Evolutionary conservation across 2,113 vertebrate genomes (phyloP), one percentile per base, ranked within the genome.

Genomic region (Chaetura pelagica): DNA sequence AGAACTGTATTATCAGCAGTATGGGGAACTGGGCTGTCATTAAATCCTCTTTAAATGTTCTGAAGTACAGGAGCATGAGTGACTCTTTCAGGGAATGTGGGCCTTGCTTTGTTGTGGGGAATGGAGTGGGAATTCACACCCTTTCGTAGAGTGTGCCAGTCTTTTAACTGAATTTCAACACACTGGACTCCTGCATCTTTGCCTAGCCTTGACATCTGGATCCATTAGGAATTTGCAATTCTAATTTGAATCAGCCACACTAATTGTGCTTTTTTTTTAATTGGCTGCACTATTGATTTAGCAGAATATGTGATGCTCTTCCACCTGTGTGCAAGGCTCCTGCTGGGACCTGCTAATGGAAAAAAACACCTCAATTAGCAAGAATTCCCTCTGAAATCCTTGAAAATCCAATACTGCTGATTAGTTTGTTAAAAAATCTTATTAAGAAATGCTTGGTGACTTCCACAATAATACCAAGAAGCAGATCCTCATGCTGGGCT

Each of bases 381-480:
- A 96, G 82, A 96, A 96, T 97, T 95, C 95, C 92, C 93, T 86
- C 94, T 96, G 94, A 92, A 96, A 95, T 95, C 94, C 92, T 96
- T 95, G 87, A 96, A 96, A 97, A 96, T 90, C 92, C 90, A 96
- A 92, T 97, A 96, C 61, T 93, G 82, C 88, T 93, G 93, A 96
- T 97, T 94, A 97, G 76, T 93, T 96, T 81, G 90, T 96, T 94
- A 92, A 95, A 96, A 94, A 93, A 84, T 86, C 92, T 90, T 95
- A 92, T 90, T 96, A 96, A 90, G 85, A 88, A 95, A 68, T 93
- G 85, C 94, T 94, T 63, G 61, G 90, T 83, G 57, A 92, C 77
- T 92, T 96, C 35, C 27, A 67, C 83, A 77, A 84, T 93, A 92
- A 81, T 78, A 96, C 86, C 73, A 86, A 88, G 75, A n/a, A 91